These are phyloP conservation scores for Carduelis carduelis DNA, from an alignment of 2,797 vertebrate genomes.

Conservation along the genomic window DNA sequence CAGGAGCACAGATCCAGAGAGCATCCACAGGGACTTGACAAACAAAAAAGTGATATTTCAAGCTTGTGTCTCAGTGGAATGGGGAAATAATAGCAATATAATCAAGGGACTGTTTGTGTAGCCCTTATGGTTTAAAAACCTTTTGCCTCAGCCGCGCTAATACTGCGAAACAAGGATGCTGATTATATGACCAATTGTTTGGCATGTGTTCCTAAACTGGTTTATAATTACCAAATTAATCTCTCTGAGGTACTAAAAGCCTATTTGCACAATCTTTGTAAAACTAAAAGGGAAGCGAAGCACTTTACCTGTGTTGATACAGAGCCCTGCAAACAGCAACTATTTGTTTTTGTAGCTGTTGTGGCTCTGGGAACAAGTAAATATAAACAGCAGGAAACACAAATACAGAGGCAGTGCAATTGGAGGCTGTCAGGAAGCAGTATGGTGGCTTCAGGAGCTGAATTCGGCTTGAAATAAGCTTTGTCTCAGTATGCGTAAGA, in stretches of 20 bases:
- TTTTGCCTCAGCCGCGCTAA: constrained; percentile 53
- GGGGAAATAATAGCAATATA: constrained; percentile 36
- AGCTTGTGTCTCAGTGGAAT: constrained; percentile 38
- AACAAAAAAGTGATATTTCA: constrained; percentile 46
- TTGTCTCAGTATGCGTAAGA: constrained; percentile 80
- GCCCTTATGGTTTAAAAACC: constrained; percentile 35
- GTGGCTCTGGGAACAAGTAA: constrained; percentile 78
- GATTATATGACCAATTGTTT: constrained; percentile 76
- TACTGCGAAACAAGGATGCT: constrained; percentile 64
- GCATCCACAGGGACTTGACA: constrained; percentile 39
- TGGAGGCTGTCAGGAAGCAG: constrained; percentile 76
- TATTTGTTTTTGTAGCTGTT: constrained; percentile 79
- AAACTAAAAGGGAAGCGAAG: constrained; percentile 36
- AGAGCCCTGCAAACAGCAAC: constrained; percentile 66
- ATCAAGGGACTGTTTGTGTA: constrained; percentile 10
- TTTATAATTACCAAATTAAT: constrained; percentile 80
- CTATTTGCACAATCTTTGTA: constrained; percentile 71
- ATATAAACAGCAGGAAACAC: constrained; percentile 80
- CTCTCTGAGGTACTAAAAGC: constrained; percentile 75
- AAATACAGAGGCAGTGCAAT: constrained; percentile 73
- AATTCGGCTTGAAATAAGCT: constrained; percentile 77
- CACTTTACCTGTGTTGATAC: constrained; percentile 67
- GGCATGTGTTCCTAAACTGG: constrained; percentile 70
- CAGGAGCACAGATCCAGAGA: constrained; percentile 35
- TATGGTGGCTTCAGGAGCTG: constrained; percentile 74